Evolutionary conservation across 1,140 invertebrate genomes (phyloP).

Genomic region (Teleogryllus occipitalis): DNA sequence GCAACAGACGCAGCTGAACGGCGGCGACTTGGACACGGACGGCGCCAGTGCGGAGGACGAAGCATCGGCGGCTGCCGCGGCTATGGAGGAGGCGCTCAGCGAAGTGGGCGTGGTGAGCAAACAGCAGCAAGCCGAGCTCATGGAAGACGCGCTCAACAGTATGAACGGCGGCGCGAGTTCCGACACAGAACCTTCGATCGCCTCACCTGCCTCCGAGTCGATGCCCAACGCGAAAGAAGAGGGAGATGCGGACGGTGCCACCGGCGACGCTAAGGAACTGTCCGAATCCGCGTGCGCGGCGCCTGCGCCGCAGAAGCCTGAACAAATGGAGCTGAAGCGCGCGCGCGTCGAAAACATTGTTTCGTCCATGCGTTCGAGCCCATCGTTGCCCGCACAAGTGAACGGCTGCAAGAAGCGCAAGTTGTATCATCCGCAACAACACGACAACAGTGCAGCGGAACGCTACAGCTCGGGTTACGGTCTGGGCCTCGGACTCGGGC

Average conservation of each 20-base stretch:
- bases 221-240: constrained; percentile 41
- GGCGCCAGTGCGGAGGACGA: constrained; percentile 38
- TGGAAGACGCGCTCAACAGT: constrained; percentile 36
- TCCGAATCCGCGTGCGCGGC: constrained; percentile 36
- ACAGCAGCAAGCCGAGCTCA: constrained; percentile 40
- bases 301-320: constrained; percentile 33
- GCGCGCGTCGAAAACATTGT: constrained; percentile 91
- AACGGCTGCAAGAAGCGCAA: constrained; percentile 94
- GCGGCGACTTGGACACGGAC: constrained; percentile 44
- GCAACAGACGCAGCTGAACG: constrained; percentile 37
- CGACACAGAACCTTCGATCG: constrained; percentile 56
- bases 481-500: constrained; percentile 36
- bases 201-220: constrained; percentile 45
- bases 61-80: constrained; percentile 25
- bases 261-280: constrained; percentile 45
- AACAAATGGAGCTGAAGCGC: constrained; percentile 69
- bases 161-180: constrained; percentile 48
- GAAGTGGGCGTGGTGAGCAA: constrained; percentile 42
- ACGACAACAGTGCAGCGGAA: constrained; percentile 63
- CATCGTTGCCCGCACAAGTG: constrained; percentile 59
- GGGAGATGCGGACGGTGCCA: constrained; percentile 42
- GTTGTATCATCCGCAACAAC: constrained; percentile 92
- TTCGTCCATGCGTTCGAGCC: constrained; percentile 80
- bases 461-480: constrained; percentile 44
- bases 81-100: constrained; percentile 39